Conservation (phyloP, 2,888 invertebrate species). For the Gari tellinella region DNA sequence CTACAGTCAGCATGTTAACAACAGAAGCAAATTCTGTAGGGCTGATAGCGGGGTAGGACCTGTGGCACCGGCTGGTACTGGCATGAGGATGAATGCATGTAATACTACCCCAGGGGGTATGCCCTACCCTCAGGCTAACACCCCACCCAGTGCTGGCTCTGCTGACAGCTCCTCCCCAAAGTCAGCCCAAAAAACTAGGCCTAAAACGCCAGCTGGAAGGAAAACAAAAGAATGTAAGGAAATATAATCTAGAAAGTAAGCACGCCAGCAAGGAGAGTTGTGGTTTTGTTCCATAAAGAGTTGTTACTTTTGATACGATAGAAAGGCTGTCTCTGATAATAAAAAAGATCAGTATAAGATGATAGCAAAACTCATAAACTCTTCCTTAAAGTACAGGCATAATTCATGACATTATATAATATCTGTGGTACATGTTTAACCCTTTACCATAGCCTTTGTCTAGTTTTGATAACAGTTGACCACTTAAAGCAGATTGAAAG, state of each 20-base stretch:
- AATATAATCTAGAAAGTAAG: slow-evolving; percentile 43
- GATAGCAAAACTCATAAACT: no score
- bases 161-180: slow-evolving; percentile 47
- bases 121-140: slow-evolving; percentile 21
- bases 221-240: slow-evolving; percentile 62
- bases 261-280: slow-evolving; percentile 60
- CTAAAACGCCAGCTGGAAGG: slow-evolving; percentile 52
- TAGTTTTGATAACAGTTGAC: no score
- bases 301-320: slow-evolving; percentile 23
- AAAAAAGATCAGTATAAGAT: no score
- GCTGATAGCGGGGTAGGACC: slow-evolving; percentile 10
- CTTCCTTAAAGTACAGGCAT: no score
- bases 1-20: slow-evolving; percentile 70
- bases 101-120: neutral
- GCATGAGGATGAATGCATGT: neutral
- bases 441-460: no score
- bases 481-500: no score
- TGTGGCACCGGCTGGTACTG: neutral
- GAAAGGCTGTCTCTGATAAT: slow-evolving; percentile 33
- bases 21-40: slow-evolving; percentile 56
- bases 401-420: no score
- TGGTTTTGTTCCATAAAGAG: slow-evolving; percentile 24
- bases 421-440: no score
- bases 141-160: slow-evolving; percentile 26
- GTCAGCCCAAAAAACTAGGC: slow-evolving; percentile 33